Percentiles rank a stretch among this genome's conserved stretches.
Evolutionary conservation across 53 echinoderm and acorn worm genomes (phyloP).

Genomic region (Actinopyga echinites): DNA sequence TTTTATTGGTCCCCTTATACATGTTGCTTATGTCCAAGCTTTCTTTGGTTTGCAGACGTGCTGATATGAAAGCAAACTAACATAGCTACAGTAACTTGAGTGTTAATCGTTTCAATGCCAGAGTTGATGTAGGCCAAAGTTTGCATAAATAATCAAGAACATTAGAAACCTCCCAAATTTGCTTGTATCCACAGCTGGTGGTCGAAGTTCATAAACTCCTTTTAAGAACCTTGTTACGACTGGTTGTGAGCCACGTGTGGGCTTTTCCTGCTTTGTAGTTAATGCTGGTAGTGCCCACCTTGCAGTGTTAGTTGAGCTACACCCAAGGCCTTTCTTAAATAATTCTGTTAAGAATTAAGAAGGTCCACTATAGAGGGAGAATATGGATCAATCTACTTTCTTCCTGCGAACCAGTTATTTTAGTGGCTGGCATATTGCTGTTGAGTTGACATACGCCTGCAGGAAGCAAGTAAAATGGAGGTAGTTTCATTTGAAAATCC

Average conservation of each 20-base stretch:
- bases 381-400: conserved; percentile 25
- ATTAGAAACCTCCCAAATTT: neutral
- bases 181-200: neutral
- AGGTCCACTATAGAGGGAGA: conserved; percentile 38
- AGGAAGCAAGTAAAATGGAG: conserved; percentile 40
- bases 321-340: conserved; percentile 14
- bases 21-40: no score
- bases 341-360: conserved; percentile 46
- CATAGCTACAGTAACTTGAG: neutral
- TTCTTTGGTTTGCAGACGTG: neutral
- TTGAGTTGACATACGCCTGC: conserved; percentile 43
- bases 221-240: conserved; percentile 8
- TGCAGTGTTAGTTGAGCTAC: conserved; percentile 48
- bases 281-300: neutral
- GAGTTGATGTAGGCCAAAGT: neutral
- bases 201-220: neutral
- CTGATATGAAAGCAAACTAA: neutral
- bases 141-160: neutral
- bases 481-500: conserved; percentile 24
- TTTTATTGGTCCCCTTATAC: no score
- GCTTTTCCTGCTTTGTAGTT: neutral
- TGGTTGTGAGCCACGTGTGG: neutral
- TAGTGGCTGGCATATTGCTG: neutral
- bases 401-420: conserved; percentile 6
- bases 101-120: neutral